These are phyloP conservation scores for Steinernema hermaphroditum DNA, from an alignment of 2,888 invertebrate species.

Conservation along the genomic window DNA sequence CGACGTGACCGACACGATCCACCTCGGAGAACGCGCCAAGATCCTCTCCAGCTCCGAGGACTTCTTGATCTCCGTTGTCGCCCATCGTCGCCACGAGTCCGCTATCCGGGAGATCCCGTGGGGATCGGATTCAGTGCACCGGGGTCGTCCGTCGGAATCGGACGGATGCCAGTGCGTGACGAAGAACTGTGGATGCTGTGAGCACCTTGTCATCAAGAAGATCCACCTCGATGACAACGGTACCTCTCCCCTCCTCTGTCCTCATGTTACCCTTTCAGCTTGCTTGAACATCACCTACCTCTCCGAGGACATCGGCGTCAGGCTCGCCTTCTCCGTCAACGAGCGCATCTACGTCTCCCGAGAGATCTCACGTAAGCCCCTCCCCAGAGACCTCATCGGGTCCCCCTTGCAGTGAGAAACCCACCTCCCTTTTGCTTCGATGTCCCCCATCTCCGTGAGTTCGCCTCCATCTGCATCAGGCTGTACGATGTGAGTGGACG, in stretches of 20 bases:
- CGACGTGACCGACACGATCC: constrained; percentile 42
- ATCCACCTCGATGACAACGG: constrained; percentile 53
- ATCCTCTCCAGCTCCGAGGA: constrained; percentile 43
- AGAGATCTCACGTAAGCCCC: constrained; percentile 66
- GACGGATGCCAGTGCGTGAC: constrained; percentile 59
- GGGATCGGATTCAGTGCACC: constrained; percentile 1
- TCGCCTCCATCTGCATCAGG: constrained; percentile 66
- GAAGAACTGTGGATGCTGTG: constrained; percentile 66
- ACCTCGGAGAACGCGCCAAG: constrained; percentile 33
- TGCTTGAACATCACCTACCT: constrained; percentile 68
- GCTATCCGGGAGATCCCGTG: constrained; percentile 31
- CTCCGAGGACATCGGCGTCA: constrained; percentile 66
- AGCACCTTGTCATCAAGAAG: constrained; percentile 55
- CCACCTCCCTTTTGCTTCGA: constrained; percentile 68
- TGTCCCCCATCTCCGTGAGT: constrained; percentile 67
- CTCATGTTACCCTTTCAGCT: constrained; percentile 51
- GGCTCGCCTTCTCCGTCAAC: constrained; percentile 66
- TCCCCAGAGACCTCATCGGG: too few relatives aligned
- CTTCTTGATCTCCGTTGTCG: constrained; percentile 33
- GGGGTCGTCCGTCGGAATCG: not conserved
- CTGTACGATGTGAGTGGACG: constrained; percentile 63
- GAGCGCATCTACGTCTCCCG: constrained; percentile 64
- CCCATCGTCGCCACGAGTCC: constrained; percentile 34
- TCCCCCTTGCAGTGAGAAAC: constrained; percentile 64
- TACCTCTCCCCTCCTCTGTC: constrained; percentile 28